Evolutionary conservation across 92 coral and sea anemone genomes (phyloP).

Genomic region (Ricordea florida): DNA sequence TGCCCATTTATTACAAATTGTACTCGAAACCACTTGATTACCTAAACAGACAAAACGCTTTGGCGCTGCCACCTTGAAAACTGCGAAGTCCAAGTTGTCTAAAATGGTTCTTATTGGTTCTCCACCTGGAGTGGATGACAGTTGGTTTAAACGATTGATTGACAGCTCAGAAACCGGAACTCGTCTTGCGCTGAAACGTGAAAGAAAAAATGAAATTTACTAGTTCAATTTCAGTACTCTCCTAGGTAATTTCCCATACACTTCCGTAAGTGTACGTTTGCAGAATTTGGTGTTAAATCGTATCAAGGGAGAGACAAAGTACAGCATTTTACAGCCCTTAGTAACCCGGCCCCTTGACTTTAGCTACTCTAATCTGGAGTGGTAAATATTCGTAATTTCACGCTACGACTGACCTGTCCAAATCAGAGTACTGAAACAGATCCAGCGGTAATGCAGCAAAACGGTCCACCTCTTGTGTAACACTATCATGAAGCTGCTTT

Average conservation of each 20-base stretch:
- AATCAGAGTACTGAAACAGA: constrained; percentile 66
- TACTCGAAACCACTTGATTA: not conserved
- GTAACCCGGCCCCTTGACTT: no score
- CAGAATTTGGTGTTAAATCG: no score
- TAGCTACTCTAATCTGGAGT: no score
- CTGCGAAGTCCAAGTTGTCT: constrained; percentile 72
- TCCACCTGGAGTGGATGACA: constrained; percentile 65
- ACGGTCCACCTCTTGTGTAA: constrained; percentile 75
- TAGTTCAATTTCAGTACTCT: no score
- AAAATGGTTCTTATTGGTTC: constrained; percentile 56
- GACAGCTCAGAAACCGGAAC: constrained; percentile 80
- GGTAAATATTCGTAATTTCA: no score
- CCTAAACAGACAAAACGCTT: not conserved
- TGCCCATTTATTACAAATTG: not conserved
- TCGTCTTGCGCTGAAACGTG: constrained; percentile 49
- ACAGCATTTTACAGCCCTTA: no score
- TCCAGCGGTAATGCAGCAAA: constrained; percentile 84
- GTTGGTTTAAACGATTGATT: constrained; percentile 79
- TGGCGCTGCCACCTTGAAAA: constrained; percentile 66
- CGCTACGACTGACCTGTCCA: constrained; percentile 78
- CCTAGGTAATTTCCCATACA: no score
- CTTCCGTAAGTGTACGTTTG: no score
- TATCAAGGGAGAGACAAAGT: no score
- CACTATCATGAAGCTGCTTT: constrained; percentile 65
- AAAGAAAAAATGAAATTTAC: no score